Percentiles rank a stretch among this genome's conserved stretches.
Evolutionary conservation across 2,113 vertebrate genomes (phyloP).

Genomic region (Notiomystis cincta): DNA sequence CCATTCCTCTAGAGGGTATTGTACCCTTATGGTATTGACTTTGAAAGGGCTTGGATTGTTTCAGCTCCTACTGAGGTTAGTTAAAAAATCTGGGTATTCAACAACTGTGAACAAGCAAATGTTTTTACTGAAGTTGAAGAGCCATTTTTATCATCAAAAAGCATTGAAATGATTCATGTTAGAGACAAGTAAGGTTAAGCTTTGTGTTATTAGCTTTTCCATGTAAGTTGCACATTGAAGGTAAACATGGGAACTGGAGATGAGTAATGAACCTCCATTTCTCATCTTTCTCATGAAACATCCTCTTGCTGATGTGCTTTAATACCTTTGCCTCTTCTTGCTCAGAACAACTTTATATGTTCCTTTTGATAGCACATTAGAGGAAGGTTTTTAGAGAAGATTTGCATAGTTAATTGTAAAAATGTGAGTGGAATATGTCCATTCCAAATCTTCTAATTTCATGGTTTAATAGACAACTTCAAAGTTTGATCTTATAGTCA

Average conservation of each 20-base stretch:
- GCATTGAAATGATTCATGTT: neutral
- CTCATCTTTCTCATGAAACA: neutral
- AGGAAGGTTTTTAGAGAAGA: neutral
- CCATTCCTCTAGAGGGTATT: slow-evolving; percentile 46
- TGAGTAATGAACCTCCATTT: neutral
- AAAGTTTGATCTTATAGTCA: neutral
- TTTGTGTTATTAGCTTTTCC: neutral
- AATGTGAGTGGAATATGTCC: neutral
- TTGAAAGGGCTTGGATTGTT: neutral
- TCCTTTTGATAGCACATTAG: neutral
- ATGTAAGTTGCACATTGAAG: neutral
- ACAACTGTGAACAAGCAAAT: neutral
- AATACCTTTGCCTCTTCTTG: neutral
- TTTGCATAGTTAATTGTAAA: neutral
- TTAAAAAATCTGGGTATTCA: neutral
- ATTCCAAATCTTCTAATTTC: neutral
- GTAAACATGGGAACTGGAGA: neutral
- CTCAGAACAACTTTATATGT: neutral
- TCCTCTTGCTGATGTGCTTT: neutral
- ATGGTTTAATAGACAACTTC: neutral
- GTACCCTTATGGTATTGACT: neutral
- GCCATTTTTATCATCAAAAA: neutral
- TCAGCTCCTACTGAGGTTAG: neutral
- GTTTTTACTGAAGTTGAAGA: neutral
- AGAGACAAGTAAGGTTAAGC: neutral